Percentiles rank a stretch among this genome's conserved stretches.
Conservation (phyloP, 2,888 invertebrate species). For the Crematogaster levior region DNA sequence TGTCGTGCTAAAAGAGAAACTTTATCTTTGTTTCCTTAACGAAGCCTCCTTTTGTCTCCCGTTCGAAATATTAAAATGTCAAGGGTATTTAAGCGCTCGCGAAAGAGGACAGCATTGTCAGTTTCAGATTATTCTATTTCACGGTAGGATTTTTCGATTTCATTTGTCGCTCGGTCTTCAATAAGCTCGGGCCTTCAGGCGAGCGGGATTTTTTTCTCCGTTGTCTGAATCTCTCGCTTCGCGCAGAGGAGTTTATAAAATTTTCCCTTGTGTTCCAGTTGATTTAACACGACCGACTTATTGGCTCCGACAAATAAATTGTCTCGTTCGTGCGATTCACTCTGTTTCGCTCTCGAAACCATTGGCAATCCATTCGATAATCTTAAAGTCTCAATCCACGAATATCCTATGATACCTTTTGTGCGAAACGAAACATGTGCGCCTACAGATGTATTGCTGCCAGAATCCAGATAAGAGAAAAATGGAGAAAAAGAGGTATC, state of each 20-base stretch:
- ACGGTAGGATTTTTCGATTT: constrained; percentile 57
- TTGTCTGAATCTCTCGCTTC: background rate
- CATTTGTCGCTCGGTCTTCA: constrained; percentile 58
- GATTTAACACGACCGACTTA: constrained; percentile 56
- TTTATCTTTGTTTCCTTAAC: background rate
- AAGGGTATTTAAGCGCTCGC: constrained; percentile 16
- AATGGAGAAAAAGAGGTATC: background rate
- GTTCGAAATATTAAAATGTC: constrained; percentile 31
- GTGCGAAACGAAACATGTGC: background rate
- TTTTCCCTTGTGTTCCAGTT: constrained; percentile 59
- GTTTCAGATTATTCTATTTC: constrained; percentile 65
- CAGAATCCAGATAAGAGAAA: background rate
- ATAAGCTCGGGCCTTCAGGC: constrained; percentile 47
- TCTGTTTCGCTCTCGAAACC: background rate
- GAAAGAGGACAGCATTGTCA: constrained; percentile 35
- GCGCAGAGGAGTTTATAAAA: constrained; percentile 61
- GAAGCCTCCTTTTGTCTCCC: no score
- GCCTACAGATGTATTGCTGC: background rate
- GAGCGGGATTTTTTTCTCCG: constrained; percentile 49
- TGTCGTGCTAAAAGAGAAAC: background rate
- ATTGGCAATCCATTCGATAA: background rate
- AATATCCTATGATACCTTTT: background rate
- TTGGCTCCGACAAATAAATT: constrained; percentile 62
- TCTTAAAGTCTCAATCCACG: background rate
- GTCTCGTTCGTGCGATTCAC: constrained; percentile 37